Base-by-base conservation (phyloP, 2,888 invertebrate species). In the Leptinotarsa haldemani region DNA sequence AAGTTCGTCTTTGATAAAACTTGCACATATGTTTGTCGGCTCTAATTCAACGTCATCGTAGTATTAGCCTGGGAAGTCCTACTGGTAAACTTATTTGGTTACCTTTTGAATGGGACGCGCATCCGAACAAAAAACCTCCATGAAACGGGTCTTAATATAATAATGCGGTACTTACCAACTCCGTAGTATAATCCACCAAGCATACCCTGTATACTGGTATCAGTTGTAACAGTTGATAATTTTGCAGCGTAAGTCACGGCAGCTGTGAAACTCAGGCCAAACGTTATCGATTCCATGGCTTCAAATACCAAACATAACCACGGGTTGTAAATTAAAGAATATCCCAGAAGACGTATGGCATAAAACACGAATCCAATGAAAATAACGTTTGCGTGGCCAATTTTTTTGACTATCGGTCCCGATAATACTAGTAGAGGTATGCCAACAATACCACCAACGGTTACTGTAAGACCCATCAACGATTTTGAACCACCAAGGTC, bases 101-200 rank as follows among this genome's bases (percentile, higher is more conserved):
- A 30, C 30, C 7, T 30, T 4, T 7, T 7, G 30, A 30, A 30
- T 30, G 30, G 1, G 30, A 30, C 7, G 30, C 30, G 2, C 9
- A 40, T 40, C 9, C 40, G 40, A 40, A 7, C 30, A 30, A 30
- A 30, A 30, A 30, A 7, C 1, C 7, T 30, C 7, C 30, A 30
- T 30, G 30, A 30, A 7, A 1, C 9, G 40, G 2, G 2, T 40
- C 9, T 53, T 3, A 56, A 65, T 25, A 20, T 18, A 65, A 18
- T 58, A 18, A 69, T 65, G 56, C 50, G 30, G 22, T 16, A 74
- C 80, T 75, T 75, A 93, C 94, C 94, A 73, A 94, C 93, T 80
- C 94, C 94, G 83, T 93, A 94, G 84, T 94, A 94, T n/a, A 94
- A 87, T 20, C 94, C 94, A n/a, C 94, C 94, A 15, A 94, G 88